Base-by-base conservation (phyloP, 2,888 invertebrate species). In the Drosophila planitibia region DNA sequence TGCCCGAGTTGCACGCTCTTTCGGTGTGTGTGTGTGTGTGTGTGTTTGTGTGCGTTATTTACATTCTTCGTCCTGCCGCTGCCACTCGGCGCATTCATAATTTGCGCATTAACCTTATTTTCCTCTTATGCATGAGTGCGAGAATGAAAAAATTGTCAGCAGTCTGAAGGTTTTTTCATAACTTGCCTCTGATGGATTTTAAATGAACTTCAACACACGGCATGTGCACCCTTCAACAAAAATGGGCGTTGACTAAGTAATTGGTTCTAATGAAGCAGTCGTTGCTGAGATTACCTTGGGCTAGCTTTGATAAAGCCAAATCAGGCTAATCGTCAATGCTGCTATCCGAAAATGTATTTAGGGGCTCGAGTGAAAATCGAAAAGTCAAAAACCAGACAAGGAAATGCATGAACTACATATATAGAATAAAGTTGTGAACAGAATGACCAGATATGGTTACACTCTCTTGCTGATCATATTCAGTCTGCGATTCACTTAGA, bases 41-140 rank as follows among this genome's bases (percentile, higher is more conserved):
- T 70, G 3, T 37, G 37, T 19, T 6, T 25, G 22, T 54, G 25
- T 41, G 10, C 44, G 49, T 71, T 74, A 65, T 70, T 70, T 70
- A 35, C 69, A 59, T 67, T 69, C 65, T 59, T 59, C 55, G 22
- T 58, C 39, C 60, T 67, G 47, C 32, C 64, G 72, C 39, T 76
- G 53, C 61, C 67, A 65, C 77, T 72, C 70, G 69, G 66, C 76
- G 76, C 86, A 88, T 85, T 87, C 89, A 90, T 87, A 87, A 87
- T 87, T 87, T 90, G 67, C 90, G 85, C 87, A 87, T 87, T 90
- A 90, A 87, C 87, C 87, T 82, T 90, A 88, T 87, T 87, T 87
- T 82, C 75, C 76, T 77, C 76, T 89, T 86, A 90, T 89, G 86
- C 90, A 88, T 83, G 85, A 85, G 90, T 83, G 83, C 77, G 61